Conservation (phyloP, 2,888 invertebrate species). For the Morinoia aosen region DNA sequence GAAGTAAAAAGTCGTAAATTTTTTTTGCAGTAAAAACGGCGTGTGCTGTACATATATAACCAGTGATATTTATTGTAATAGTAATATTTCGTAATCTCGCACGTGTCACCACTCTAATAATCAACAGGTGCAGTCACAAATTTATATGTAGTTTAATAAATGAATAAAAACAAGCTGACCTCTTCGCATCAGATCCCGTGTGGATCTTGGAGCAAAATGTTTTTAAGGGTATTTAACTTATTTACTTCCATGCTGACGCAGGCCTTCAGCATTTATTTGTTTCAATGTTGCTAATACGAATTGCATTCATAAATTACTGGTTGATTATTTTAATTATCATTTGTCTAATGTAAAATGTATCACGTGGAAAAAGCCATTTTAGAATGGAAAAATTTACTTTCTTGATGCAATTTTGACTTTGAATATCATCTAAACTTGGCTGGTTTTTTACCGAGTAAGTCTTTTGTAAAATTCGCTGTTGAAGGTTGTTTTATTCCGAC, state of each 20-base stretch:
- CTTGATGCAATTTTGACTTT: not conserved
- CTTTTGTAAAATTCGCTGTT: not conserved
- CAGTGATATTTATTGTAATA: slow-evolving; percentile 7
- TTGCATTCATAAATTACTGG: not conserved
- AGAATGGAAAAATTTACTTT: not conserved
- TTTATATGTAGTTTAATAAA: not conserved
- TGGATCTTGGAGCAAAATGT: not conserved
- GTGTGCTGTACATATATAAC: not conserved
- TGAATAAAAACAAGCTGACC: not conserved
- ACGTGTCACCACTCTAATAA: not conserved
- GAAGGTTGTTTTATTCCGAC: not conserved
- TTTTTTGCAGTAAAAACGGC: not conserved
- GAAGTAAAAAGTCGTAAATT: not conserved
- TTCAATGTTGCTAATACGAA: not conserved
- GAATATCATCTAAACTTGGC: not conserved
- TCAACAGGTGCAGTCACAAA: not conserved
- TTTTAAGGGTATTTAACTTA: not conserved
- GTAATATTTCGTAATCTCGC: not conserved
- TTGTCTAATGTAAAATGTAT: not conserved
- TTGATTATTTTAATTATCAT: not conserved
- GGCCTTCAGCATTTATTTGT: not conserved
- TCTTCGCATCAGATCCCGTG: not conserved
- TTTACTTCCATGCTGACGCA: not conserved
- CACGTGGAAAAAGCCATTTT: not conserved
- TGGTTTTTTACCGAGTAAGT: not conserved